phyloP scores from a whole-genome alignment of 2,797 vertebrate species.

The Orestias chungarensis region DNA sequence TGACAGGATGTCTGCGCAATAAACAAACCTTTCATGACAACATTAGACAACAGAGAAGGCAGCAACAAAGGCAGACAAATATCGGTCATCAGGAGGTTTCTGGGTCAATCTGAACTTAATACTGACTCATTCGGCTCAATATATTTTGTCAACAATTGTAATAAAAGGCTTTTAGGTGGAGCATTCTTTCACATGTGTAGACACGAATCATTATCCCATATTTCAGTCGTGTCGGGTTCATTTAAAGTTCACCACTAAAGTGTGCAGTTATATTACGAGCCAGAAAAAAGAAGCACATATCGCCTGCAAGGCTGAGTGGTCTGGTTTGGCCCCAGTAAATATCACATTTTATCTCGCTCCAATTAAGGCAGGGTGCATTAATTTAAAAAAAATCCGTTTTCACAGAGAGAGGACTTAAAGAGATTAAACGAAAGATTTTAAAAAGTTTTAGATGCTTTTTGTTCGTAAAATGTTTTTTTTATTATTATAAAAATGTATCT shows the following conservation, averaged over 20 bases:
- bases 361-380: constrained; percentile 26
- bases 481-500: not conserved
- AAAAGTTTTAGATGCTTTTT: not conserved
- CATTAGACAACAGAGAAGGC: constrained; percentile 12
- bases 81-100: constrained; percentile 60
- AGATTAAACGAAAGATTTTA: too few species aligned
- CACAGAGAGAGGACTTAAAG: too few species aligned
- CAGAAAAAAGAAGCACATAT: not conserved
- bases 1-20: constrained; percentile 16
- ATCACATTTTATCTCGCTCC: constrained; percentile 46
- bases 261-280: constrained; percentile 31
- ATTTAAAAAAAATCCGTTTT: constrained; percentile 5
- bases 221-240: constrained; percentile 47
- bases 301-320: constrained; percentile 27
- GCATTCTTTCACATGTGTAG: constrained; percentile 12
- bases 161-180: constrained; percentile 15
- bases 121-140: constrained; percentile 32
- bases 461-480: not conserved
- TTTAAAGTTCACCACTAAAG: constrained; percentile 47
- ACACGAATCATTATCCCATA: constrained; percentile 18
- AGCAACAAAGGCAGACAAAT: not conserved
- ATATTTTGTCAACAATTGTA: constrained; percentile 37
- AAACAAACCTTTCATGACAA: constrained; percentile 16
- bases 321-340: constrained; percentile 34
- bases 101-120: constrained; percentile 63